Conservation (phyloP, 2,888 invertebrate species). For the Homarus gammarus region DNA sequence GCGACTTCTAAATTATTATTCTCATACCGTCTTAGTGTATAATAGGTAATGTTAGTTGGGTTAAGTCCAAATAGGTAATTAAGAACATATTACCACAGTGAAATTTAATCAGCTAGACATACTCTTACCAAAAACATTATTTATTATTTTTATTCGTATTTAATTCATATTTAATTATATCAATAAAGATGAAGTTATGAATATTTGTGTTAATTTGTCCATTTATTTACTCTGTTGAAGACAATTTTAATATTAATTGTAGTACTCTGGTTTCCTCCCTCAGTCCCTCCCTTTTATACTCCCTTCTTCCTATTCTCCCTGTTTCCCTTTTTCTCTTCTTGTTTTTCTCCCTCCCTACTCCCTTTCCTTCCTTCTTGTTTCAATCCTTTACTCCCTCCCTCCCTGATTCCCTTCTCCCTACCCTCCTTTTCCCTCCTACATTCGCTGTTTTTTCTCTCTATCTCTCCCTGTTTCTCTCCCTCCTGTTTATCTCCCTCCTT, state of each 20-base stretch:
- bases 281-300: no score
- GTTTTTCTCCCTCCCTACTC: neutral
- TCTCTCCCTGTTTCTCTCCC: slow-evolving; percentile 1
- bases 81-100: no score
- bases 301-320: neutral
- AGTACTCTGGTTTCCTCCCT: neutral
- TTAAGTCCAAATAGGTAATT: no score
- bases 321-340: neutral
- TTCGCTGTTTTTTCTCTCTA: neutral
- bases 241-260: neutral
- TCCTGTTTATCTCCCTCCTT: neutral
- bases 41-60: no score
- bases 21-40: no score
- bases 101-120: no score
- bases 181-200: no score
- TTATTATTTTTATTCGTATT: no score
- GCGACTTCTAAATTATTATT: no score
- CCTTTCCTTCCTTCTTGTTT: neutral
- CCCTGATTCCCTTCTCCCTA: neutral
- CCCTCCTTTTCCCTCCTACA: neutral
- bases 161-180: no score
- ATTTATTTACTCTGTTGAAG: no score
- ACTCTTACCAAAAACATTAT: no score
- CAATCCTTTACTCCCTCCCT: neutral
- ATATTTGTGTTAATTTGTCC: neutral